Evolutionary conservation across 2,113 vertebrate species (phyloP), one percentile per base, ranked within the genome.

Genomic region (Silurus asotus): DNA sequence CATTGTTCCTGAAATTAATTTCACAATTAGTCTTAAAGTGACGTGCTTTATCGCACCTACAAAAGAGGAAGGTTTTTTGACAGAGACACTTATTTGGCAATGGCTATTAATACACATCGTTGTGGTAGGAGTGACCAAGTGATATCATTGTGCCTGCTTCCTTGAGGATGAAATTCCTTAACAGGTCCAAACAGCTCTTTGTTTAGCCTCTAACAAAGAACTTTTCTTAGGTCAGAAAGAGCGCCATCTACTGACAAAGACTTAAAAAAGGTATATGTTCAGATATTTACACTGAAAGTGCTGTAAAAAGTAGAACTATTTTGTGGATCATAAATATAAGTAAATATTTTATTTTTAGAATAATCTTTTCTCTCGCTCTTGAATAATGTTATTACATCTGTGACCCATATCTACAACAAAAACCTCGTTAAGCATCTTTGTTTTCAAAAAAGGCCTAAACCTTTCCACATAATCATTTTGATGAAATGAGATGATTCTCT

Each of bases 141-240:
- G 72, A 49, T 77, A 58, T 80, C 48, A 79, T 53, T 62, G 78
- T 61, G 45, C 25, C 58, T 81, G 76, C 62, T 59, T 64, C 51
- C 6, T 76, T 62, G 37, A 55, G 25, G 74, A 74, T 20, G 37
- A 81, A 85, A 83, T 87, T 87, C 64, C 72, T 79, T 28, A 72
- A 74, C 83, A 87, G 74, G 9, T 74, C 67, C 81, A 88, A 88
- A 89, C 79, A 5, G 87, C 84, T 86, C 78, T 82, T 88, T 89
- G 88, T 89, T 84, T 81, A 75, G 49, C 59, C 49, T 53, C 59
- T 59, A 88, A 89, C 89, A 89, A 89, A 88, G 86, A 89, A 77
- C 25, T 64, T 70, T 49, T 1, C 25, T 9, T 11, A 37, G 59
- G 17, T 25, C 61, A 25, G 59, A 69, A 84, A 88, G 67, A 78